Evolutionary conservation across 2,888 invertebrate species (phyloP), one percentile per base, ranked within the genome.

Genomic region (Macrophya annulata): DNA sequence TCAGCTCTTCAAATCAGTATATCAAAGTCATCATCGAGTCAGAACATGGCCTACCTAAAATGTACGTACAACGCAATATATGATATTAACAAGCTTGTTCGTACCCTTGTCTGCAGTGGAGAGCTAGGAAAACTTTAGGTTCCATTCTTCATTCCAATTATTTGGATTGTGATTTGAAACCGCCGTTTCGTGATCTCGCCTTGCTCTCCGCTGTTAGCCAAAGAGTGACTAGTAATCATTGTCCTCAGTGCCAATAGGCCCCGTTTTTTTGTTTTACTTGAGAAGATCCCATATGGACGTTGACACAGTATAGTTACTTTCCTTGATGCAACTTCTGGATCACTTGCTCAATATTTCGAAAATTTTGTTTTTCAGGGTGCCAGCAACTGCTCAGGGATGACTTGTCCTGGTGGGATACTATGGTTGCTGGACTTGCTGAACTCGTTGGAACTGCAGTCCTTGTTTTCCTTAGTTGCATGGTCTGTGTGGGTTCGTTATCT

Each of bases 381-480:
- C 89, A 88, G 82, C 89, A 85, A 72, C 84, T 90, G 68, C 85
- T 91, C 84, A 87, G 90, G n/a, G 90, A 88, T 84, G 89, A 91
- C 3, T 88, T 88, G 0, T 86, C 88, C 2, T 43, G 89, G 85
- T 89, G 89, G 88, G 88, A 85, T 31, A 89, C 88, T 5, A 74
- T 90, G 72, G 43, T 90, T 87, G 71, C 87, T 87, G 91, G 93
- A 88, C 86, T 93, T 89, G 91, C 93, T 85, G 91, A 94, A 85
- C 77, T 92, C 43, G 76, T 93, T 31, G 94, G 94, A 15, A 93
- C 94, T 0, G 91, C 91, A 3, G 89, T 92, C 0, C 88, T 94
- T 59, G 86, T 94, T 8, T 90, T 93, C 43, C 71, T 94, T 45
- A 93, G 93, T 72, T 94, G 94, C 85, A 92, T 92, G 90, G 92